Conservation (phyloP, 2,888 invertebrate genomes). For the Deladenus siricidicola region DNA sequence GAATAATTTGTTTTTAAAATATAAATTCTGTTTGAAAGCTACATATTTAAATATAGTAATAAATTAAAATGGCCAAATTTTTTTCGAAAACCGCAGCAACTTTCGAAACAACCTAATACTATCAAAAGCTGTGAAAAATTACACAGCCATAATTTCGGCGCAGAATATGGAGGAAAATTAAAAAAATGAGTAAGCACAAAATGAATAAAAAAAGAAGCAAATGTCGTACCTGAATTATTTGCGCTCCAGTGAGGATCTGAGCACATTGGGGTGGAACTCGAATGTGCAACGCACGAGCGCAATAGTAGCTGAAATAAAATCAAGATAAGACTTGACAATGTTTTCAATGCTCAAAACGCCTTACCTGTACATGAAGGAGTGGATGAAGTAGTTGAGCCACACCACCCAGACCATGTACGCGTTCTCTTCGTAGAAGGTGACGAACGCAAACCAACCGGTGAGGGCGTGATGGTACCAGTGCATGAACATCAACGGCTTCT, state of each 20-base stretch:
- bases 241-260: slow-evolving; percentile 41
- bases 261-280: slow-evolving; percentile 42
- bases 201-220: neutral
- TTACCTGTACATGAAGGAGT: slow-evolving; percentile 44
- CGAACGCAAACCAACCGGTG: slow-evolving; percentile 47
- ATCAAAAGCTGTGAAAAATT: too few relatives aligned
- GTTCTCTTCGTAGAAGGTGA: slow-evolving; percentile 46
- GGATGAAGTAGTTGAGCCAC: slow-evolving; percentile 46
- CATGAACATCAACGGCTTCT: slow-evolving; percentile 45
- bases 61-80: neutral
- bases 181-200: neutral
- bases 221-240: slow-evolving; percentile 44
- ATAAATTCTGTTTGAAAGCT: too few relatives aligned
- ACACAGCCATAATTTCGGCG: too few relatives aligned
- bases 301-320: slow-evolving; percentile 35
- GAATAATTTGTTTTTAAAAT: too few relatives aligned
- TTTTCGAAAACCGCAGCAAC: too few relatives aligned
- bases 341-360: neutral
- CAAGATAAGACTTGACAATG: neutral
- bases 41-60: slow-evolving; percentile 4
- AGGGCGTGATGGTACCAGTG: slow-evolving; percentile 49
- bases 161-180: too few relatives aligned
- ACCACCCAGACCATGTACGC: slow-evolving; percentile 50
- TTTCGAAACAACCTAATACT: too few relatives aligned
- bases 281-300: slow-evolving; percentile 43